Evolutionary conservation across 2,888 invertebrate species (phyloP).

Genomic region (Capitulum mitella): DNA sequence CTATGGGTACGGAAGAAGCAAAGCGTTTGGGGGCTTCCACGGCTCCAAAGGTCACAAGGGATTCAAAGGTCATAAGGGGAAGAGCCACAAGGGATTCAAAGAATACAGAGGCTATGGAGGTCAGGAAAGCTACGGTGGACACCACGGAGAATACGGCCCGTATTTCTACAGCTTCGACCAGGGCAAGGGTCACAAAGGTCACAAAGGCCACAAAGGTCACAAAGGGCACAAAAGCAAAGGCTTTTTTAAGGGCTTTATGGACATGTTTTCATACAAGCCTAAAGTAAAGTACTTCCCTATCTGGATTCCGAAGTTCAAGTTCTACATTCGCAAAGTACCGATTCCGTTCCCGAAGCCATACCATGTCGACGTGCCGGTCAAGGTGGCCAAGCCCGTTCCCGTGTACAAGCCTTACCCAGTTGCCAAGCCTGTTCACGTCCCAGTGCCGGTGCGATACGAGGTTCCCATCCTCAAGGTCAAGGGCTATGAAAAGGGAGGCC

Average conservation of each 20-base stretch:
- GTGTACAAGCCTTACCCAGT: background rate
- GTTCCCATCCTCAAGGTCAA: background rate
- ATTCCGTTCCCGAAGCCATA: conserved; percentile 1
- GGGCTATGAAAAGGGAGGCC: background rate
- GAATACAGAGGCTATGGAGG: background rate
- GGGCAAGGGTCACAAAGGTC: background rate
- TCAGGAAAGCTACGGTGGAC: background rate
- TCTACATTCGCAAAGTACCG: background rate
- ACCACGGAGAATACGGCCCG: background rate
- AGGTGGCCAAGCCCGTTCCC: background rate
- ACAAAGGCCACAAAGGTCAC: background rate
- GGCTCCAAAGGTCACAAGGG: background rate
- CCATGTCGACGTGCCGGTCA: background rate
- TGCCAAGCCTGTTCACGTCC: background rate
- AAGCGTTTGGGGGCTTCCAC: background rate
- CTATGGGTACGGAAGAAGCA: background rate
- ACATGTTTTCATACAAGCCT: background rate
- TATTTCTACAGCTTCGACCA: background rate
- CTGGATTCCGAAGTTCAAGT: background rate
- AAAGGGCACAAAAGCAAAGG: background rate
- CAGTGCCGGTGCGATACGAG: background rate
- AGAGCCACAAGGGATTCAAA: background rate
- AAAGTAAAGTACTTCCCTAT: background rate
- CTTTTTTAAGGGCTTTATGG: background rate
- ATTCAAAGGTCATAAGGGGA: background rate